Percentiles rank a stretch among this genome's conserved stretches.
These are phyloP conservation scores for Campoletis raptor DNA, from an alignment of 2,888 invertebrate genomes.

Conservation along the genomic window DNA sequence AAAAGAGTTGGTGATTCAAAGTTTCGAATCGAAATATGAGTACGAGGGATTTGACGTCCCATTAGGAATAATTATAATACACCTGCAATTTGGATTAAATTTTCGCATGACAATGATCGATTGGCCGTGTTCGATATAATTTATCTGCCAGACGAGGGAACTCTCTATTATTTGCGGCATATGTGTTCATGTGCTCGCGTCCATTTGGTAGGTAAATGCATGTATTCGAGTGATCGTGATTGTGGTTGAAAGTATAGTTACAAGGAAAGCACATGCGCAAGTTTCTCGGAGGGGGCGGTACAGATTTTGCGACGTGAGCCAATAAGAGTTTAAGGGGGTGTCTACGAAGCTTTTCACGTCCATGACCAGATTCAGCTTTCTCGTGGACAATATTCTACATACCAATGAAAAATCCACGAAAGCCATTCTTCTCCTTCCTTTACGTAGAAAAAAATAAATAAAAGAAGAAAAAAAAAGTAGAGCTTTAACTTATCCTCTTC, in stretches of 20 bases:
- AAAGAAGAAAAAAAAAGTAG: too few relatives aligned
- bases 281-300: slow-evolving; percentile 66
- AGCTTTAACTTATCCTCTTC: slow-evolving; percentile 11
- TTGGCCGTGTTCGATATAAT: slow-evolving; percentile 35
- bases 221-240: slow-evolving; percentile 11
- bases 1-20: background rate
- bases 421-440: slow-evolving; percentile 24
- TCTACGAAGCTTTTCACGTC: slow-evolving; percentile 47
- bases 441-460: background rate
- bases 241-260: background rate
- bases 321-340: slow-evolving; percentile 66
- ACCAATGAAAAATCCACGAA: slow-evolving; percentile 38
- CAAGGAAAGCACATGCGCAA: slow-evolving; percentile 62
- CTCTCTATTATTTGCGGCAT: slow-evolving; percentile 38
- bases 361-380: slow-evolving; percentile 22
- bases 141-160: slow-evolving; percentile 33
- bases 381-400: background rate
- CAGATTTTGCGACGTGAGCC: slow-evolving; percentile 49
- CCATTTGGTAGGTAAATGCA: background rate
- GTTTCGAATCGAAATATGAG: background rate
- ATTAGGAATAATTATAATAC: slow-evolving; percentile 26
- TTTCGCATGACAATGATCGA: slow-evolving; percentile 51
- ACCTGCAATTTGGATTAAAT: slow-evolving; percentile 25
- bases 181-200: background rate
- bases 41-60: background rate